A percentile compares a stretch with the other conserved stretches of the same genome.
These are phyloP conservation scores for Typhlichthys subterraneus DNA, from an alignment of 2,797 vertebrate genomes.

Conservation along the genomic window DNA sequence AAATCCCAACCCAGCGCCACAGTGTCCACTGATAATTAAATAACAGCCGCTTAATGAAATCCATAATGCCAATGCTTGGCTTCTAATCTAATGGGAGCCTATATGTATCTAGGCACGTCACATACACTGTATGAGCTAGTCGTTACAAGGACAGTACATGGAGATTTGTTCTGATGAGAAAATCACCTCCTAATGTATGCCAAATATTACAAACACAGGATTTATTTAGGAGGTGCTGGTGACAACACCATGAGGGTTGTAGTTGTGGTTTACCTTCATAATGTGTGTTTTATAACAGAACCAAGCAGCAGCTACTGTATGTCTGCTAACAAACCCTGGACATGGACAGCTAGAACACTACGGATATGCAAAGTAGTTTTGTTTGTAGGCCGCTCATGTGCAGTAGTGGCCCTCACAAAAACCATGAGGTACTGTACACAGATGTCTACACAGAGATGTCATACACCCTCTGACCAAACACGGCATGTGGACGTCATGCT, in stretches of 20 bases:
- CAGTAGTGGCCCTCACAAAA: too few species aligned
- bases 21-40: slow-evolving; percentile 43
- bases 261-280: neutral
- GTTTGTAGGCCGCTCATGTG: too few species aligned
- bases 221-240: too few species aligned
- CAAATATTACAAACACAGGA: too few species aligned
- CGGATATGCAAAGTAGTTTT: too few species aligned
- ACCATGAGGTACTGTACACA: too few species aligned
- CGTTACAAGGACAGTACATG: neutral
- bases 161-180: too few species aligned
- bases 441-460: too few species aligned
- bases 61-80: slow-evolving; percentile 28
- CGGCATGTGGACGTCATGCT: too few species aligned
- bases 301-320: slow-evolving; percentile 11
- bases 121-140: neutral
- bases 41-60: slow-evolving; percentile 50
- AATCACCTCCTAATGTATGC: too few species aligned
- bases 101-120: slow-evolving; percentile 22
- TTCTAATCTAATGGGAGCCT: slow-evolving; percentile 35
- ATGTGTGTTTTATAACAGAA: neutral
- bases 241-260: neutral
- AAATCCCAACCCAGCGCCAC: slow-evolving; percentile 27
- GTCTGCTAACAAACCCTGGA: slow-evolving; percentile 3
- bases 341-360: too few species aligned
- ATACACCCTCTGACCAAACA: too few species aligned